Percentiles rank a stretch among this genome's conserved stretches.
Evolutionary conservation across 1,140 invertebrate species (phyloP).

Genomic region (Drosophila triauraria): DNA sequence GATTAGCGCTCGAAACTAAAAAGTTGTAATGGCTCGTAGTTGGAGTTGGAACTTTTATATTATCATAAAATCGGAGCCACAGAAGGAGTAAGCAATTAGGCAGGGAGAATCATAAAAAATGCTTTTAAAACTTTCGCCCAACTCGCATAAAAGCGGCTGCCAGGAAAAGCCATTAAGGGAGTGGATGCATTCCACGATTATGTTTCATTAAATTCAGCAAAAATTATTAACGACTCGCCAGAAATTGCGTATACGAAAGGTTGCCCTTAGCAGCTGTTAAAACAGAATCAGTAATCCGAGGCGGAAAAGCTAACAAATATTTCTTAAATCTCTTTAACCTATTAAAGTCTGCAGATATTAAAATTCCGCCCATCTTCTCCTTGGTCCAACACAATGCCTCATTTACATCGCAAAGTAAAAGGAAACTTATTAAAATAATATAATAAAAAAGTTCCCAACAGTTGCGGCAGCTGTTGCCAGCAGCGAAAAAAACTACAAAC

Average conservation of each 20-base stretch:
- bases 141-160: conserved; percentile 63
- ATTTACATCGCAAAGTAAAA: conserved; percentile 33
- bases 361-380: background rate
- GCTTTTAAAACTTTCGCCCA: conserved; percentile 57
- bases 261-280: conserved; percentile 3
- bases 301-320: conserved; percentile 4
- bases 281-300: background rate
- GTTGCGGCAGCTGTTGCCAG: conserved; percentile 20
- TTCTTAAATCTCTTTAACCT: background rate
- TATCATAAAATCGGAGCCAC: conserved; percentile 52
- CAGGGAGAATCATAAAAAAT: conserved; percentile 59
- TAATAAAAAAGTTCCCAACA: conserved; percentile 22
- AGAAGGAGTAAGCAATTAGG: conserved; percentile 55
- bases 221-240: conserved; percentile 30
- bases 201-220: conserved; percentile 58
- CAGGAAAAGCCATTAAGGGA: conserved; percentile 38
- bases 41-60: conserved; percentile 51
- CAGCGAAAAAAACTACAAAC: background rate
- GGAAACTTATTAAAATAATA: conserved; percentile 28
- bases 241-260: conserved; percentile 35
- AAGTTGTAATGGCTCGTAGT: background rate
- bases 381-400: conserved; percentile 3
- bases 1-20: conserved; percentile 5
- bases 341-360: conserved; percentile 2
- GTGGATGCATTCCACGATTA: conserved; percentile 45